Evolutionary conservation across 2,888 invertebrate genomes (phyloP), one percentile per base, ranked within the genome.

Genomic region (Cataglyphis albicans): DNA sequence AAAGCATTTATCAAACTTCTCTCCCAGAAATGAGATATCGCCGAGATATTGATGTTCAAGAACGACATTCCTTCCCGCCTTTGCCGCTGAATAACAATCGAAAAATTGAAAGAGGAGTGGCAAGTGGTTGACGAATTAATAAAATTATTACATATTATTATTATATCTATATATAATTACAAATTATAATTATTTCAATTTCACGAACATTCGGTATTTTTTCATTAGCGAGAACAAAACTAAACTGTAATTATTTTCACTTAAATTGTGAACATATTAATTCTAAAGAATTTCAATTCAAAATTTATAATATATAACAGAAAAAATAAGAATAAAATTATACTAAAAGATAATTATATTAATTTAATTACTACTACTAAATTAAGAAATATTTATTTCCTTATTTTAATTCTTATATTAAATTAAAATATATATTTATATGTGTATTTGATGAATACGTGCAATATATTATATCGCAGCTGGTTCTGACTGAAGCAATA

Each of bases 1-100:
- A 67, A 41, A 41, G 15, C 21, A 76, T 76, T 76, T 67, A 67
- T 76, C 57, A 67, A 55, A 29, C 57, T 67, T 29, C n/a, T 29
- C n/a, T 29, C n/a, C 15, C 5, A 10, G n/a, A 57, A 67, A 67
- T 76, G 55, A 76, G 21, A 67, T 15, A 38, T 65, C 29, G n/a
- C 18, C 67, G 29, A 52, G 48, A 76, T 41, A 76, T 76, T 67
- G 29, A 15, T 76, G n/a, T 57, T 67, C 41, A 67, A 57, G 41
- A 15, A 35, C 3, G 15, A n/a, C n/a, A 76, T 76, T 55, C 55
- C 38, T 38, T 48, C 48, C 6, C 32, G 32, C 32, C 32, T 9
- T 75, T 29, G n/a, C 35, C n/a, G 52, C 9, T 25, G 18, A 63
- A 64, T 10, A 12, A 52, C 52, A 15, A 65, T 76, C n/a, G 52